Percentiles rank a stretch among this genome's conserved stretches.
Conservation (phyloP, 2,797 vertebrate genomes). For the Sebastes aleutianus region DNA sequence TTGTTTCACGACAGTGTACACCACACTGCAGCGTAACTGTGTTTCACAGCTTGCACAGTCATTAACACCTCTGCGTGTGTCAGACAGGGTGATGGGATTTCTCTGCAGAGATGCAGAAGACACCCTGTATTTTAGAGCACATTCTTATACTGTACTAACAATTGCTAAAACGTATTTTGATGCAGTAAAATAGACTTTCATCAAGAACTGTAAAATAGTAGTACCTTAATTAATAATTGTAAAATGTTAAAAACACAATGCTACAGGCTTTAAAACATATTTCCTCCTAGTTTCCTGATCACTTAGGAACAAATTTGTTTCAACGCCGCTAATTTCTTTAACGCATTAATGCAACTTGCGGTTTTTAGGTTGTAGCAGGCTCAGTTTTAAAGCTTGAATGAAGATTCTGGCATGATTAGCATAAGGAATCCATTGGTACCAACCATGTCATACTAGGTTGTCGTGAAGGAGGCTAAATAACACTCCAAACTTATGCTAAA, state of each 20-base stretch:
- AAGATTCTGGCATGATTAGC: rapidly evolving
- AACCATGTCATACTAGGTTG: no score
- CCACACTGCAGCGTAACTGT: slow-evolving; percentile 36
- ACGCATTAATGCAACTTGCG: no score
- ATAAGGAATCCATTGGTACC: no score
- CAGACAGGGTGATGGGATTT: slow-evolving; percentile 45
- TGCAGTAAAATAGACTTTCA: background rate
- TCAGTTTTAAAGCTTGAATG: no score
- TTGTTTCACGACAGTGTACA: slow-evolving; percentile 37
- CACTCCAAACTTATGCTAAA: no score
- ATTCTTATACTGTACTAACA: background rate
- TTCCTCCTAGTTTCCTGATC: background rate
- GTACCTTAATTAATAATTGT: background rate
- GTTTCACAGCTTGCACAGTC: slow-evolving; percentile 59
- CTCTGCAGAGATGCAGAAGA: slow-evolving; percentile 25
- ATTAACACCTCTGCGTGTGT: slow-evolving; percentile 61
- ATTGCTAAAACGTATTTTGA: background rate
- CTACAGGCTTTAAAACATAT: background rate
- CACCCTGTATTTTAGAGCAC: background rate
- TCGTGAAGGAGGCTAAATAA: no score
- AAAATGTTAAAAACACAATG: background rate
- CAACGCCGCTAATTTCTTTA: no score
- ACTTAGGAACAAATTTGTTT: background rate
- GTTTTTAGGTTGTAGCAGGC: no score
- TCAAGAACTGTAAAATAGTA: background rate